Evolutionary conservation across 2,888 invertebrate species (phyloP).

Genomic region (Rhagonycha fulva): DNA sequence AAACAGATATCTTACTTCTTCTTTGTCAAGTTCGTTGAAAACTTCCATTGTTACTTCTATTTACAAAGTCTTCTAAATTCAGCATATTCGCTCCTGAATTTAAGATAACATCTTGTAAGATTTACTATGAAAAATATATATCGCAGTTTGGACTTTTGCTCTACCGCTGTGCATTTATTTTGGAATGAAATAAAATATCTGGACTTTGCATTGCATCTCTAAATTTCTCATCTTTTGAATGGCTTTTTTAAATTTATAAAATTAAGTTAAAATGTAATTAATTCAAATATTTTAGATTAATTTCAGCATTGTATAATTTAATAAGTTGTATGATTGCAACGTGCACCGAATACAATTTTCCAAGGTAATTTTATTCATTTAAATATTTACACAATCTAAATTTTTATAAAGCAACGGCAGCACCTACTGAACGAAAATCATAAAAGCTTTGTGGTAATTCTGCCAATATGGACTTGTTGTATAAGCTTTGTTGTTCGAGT

Average conservation of each 20-base stretch:
- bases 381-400: not conserved
- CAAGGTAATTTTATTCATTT: not conserved
- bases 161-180: not conserved
- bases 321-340: not conserved
- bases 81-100: not conserved
- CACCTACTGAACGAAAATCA: not conserved
- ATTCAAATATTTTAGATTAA: not conserved
- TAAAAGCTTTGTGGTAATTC: not conserved
- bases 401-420: not conserved
- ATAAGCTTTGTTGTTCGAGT: not conserved
- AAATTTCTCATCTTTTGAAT: not conserved
- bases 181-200: not conserved
- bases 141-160: not conserved
- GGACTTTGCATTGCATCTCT: not conserved
- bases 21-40: not conserved
- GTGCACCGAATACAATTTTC: not conserved
- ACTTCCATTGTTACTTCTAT: not conserved
- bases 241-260: not conserved
- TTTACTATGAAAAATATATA: not conserved
- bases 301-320: not conserved
- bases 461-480: not conserved
- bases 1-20: not conserved
- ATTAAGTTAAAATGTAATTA: not conserved
- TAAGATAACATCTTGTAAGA: not conserved
- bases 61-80: not conserved